Conservation (phyloP, 2,888 invertebrate species). For the Cataglyphis rosenhaueri region DNA sequence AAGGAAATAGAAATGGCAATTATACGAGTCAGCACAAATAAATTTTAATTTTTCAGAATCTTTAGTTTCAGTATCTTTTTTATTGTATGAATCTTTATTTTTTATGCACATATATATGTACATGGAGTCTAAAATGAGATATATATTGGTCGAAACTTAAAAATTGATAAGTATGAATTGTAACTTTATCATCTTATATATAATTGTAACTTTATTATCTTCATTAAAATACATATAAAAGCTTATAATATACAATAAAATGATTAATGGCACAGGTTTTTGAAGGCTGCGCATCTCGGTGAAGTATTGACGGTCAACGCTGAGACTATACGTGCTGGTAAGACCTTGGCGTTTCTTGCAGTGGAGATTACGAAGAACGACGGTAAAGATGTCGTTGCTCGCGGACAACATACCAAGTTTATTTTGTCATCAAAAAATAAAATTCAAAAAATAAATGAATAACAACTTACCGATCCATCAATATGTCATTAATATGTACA, state of each 20-base stretch:
- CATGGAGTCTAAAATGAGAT: background rate
- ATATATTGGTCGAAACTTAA: background rate
- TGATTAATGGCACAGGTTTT: conserved; percentile 89
- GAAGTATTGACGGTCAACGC: conserved; percentile 93
- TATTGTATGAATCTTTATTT: background rate
- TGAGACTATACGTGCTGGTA: conserved; percentile 91
- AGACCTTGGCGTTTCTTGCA: conserved; percentile 92
- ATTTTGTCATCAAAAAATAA: conserved; percentile 74
- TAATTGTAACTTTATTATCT: conserved; percentile 18
- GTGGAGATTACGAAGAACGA: conserved; percentile 92
- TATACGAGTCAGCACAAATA: too few species aligned
- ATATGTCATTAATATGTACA: conserved; percentile 48
- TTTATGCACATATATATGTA: background rate
- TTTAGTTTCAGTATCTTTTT: too few species aligned
- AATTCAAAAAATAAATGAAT: background rate
- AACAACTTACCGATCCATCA: conserved; percentile 37
- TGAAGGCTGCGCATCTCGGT: conserved; percentile 91
- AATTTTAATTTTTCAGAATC: too few species aligned
- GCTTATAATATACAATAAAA: conserved; percentile 41
- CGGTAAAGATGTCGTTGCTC: conserved; percentile 91
- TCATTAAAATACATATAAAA: conserved; percentile 57
- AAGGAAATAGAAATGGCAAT: too few species aligned
- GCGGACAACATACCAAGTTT: conserved; percentile 94
- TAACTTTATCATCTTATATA: too few species aligned
- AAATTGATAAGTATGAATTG: background rate